Base-by-base conservation (phyloP, 2,113 vertebrate genomes). In the Catharus minimus region DNA sequence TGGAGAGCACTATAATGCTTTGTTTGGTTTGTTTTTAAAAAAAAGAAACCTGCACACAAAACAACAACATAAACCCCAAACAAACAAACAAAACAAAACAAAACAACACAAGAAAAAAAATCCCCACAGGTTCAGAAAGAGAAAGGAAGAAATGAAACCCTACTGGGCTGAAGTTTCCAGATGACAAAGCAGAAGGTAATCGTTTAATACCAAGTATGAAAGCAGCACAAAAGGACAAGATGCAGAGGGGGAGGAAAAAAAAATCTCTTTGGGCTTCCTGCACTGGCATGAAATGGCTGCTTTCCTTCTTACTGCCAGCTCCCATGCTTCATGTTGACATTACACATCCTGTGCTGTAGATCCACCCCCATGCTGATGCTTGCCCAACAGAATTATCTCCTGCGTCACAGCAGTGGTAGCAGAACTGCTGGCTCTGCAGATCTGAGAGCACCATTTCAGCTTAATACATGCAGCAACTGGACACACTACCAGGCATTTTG, bases 311-410 rank as follows among this genome's bases (percentile, higher is more conserved):
- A 95, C 96, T 98, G 98, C 98, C 97, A 97, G 96, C 97, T 98
- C 97, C 97, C 97, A 97, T 98, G 97, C 97, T 96, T 98, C 97
- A 97, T 98, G 98, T 98, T 98, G 97, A 98, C 97, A 97, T 98
- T 98, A 98, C 98, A 98, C 97, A 98, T 98, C 97, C 98, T 98
- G 98, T 97, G 95, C 96, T 98, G 98, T 96, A 97, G 97, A 98
- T 98, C 98, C 98, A 98, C 98, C 98, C 97, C 98, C 97, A 98
- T 97, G 98, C 98, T 98, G 97, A 97, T 96, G 97, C 97, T 97
- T 97, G 98, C 98, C 98, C 98, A 98, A 98, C 98, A 98, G 98
- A 98, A 98, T 99, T 98, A 98, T 99, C 98, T 99, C 97, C 98
- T 98, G 98, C 98, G 98, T 99, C 99, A 99, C 98, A 98, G 98